Base-by-base conservation (phyloP, 2,888 invertebrate species). In the Celastrina argiolus region DNA sequence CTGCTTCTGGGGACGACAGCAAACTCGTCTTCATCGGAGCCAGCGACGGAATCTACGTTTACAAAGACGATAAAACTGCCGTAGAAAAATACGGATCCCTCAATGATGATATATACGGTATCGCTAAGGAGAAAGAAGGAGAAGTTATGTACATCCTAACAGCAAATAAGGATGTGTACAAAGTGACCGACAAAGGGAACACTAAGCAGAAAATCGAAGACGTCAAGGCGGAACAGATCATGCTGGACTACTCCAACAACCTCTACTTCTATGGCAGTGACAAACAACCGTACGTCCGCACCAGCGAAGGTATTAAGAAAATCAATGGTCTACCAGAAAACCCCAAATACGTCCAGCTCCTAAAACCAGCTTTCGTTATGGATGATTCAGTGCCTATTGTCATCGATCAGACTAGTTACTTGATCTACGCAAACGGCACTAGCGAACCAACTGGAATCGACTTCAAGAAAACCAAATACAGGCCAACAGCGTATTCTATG, bases 141-240 rank as follows among this genome's bases (percentile, higher is more conserved):
- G 82, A 83, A 42, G 26, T 67, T 0, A 73, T 88, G 2, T 89
- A 84, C 70, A 79, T 82, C 22, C 59, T 89, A 0, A 84, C 83
- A 5, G 78, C 80, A 34, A 75, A 81, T 22, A 74, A 82, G 18
- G 73, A 78, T 28, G 59, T 88, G 0, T 87, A 78, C 71, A 84
- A 82, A 74, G 82, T 88, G 0, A 79, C 80, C 5, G 79, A 84
- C 10, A 73, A 78, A 4, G 88, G 87, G 2, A 80, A 74, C 0
- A 78, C 76, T 22, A 85, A 84, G 56, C 78, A 78, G 4, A 75
- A 78, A 68, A 18, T 88, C 0, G 74, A 78, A 0, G 74, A 76
- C 5, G 73, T 73, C 0, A 77, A 82, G 6, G 85, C 85, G 0
- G 75, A 79, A 58, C 76, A 84, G 73, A 81, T 89, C 0, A 76